These are phyloP conservation scores for Baccha elongata DNA, from an alignment of 2,888 invertebrate species.

Conservation along the genomic window DNA sequence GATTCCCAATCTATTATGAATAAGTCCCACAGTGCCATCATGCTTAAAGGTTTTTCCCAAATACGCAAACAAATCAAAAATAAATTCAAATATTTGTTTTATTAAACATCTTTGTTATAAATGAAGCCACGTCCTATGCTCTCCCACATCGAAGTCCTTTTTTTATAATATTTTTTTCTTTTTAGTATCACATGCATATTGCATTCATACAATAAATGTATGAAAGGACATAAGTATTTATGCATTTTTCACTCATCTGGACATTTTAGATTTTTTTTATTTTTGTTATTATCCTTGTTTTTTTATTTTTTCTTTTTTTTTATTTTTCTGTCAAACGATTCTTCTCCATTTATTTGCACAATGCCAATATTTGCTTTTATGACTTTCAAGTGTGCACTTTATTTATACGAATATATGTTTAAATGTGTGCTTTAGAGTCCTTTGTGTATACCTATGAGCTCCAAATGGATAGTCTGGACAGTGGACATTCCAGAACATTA, in stretches of 20 bases:
- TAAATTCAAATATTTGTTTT: constrained; percentile 20
- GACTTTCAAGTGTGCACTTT: constrained; percentile 34
- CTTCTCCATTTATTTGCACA: constrained; percentile 62
- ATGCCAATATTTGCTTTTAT: constrained; percentile 68
- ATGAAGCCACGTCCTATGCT: too few relatives aligned
- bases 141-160: not conserved
- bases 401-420: constrained; percentile 20
- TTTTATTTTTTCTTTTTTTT: constrained; percentile 5
- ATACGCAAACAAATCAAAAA: constrained; percentile 38
- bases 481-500: constrained; percentile 54
- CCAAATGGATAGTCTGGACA: constrained; percentile 19
- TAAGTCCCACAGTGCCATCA: not conserved
- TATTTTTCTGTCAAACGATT: constrained; percentile 39
- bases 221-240: constrained; percentile 18
- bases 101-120: not conserved
- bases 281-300: constrained; percentile 27
- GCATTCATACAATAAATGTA: constrained; percentile 8
- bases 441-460: constrained; percentile 16
- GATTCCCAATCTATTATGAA: too few relatives aligned
- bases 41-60: constrained; percentile 41
- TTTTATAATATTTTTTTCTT: not conserved
- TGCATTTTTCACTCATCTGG: constrained; percentile 50
- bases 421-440: constrained; percentile 15
- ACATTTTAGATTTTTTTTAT: constrained; percentile 57
- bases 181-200: constrained; percentile 28